phyloP scores from a whole-genome alignment of 2,113 vertebrate species.

The Gobio gobio region DNA sequence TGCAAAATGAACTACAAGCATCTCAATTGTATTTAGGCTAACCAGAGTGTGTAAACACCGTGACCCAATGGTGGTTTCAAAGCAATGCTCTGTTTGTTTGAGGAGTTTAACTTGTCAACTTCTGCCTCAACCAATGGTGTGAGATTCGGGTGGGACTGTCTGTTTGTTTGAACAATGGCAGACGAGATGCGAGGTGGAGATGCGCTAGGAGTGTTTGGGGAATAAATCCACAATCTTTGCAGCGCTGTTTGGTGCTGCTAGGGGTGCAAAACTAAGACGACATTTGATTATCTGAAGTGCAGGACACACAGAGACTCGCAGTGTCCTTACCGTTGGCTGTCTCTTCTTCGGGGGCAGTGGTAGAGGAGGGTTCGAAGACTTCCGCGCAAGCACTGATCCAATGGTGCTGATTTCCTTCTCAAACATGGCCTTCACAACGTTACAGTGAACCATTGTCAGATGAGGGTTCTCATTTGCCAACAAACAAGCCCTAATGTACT shows the following conservation, averaged over 20 bases:
- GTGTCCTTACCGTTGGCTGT: conserved; percentile 75
- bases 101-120: neutral
- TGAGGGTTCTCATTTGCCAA: conserved; percentile 86
- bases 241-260: neutral
- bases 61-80: neutral
- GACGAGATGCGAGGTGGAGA: neutral
- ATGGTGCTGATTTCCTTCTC: conserved; percentile 90
- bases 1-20: neutral
- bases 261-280: neutral
- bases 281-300: neutral
- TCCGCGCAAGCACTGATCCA: conserved; percentile 85
- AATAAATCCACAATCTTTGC: neutral
- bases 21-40: neutral
- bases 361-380: conserved; percentile 86
- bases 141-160: neutral
- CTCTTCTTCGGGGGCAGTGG: conserved; percentile 95
- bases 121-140: neutral
- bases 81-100: neutral
- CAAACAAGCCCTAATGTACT: conserved; percentile 91
- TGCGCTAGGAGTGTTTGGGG: neutral
- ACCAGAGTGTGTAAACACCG: neutral
- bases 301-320: neutral
- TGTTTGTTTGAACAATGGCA: neutral
- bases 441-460: conserved; percentile 89
- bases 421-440: conserved; percentile 87